A percentile compares a stretch with the other conserved stretches of the same genome.
phyloP scores from a whole-genome alignment of 92 coral and sea anemone genomes.

The Palythoa caribaeorum region DNA sequence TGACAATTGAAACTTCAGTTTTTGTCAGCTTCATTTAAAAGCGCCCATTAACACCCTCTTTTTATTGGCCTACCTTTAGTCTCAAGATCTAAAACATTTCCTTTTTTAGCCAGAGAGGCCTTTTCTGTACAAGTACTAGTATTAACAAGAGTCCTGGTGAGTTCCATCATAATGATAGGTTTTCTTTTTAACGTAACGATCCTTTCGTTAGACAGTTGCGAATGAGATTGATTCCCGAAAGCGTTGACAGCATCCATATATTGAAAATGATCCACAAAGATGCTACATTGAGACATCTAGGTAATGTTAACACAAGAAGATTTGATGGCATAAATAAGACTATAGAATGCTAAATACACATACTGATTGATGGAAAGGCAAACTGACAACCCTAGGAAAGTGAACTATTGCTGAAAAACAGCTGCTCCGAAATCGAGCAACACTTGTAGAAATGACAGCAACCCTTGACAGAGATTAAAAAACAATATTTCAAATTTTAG shows the following conservation, averaged over 20 bases:
- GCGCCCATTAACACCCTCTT: slow-evolving; percentile 32
- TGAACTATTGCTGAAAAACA: slow-evolving; percentile 58
- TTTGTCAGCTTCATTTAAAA: neutral
- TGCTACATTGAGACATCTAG: slow-evolving; percentile 71
- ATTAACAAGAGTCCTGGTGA: slow-evolving; percentile 20
- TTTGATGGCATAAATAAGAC: slow-evolving; percentile 70
- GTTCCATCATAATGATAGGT: slow-evolving; percentile 10
- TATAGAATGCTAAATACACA: slow-evolving; percentile 95
- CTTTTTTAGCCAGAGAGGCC: neutral
- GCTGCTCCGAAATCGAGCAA: slow-evolving; percentile 49
- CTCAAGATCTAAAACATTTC: slow-evolving; percentile 19
- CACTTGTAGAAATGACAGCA: slow-evolving; percentile 46
- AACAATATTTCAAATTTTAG: slow-evolving; percentile 26
- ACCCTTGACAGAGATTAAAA: slow-evolving; percentile 28
- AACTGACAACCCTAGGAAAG: slow-evolving; percentile 85
- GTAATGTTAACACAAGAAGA: slow-evolving; percentile 78
- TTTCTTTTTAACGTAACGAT: neutral
- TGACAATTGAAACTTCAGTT: slow-evolving; percentile 39
- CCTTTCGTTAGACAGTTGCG: slow-evolving; percentile 40
- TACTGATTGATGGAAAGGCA: slow-evolving; percentile 69
- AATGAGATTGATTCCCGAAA: slow-evolving; percentile 13
- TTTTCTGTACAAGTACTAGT: slow-evolving; percentile 27
- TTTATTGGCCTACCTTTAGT: slow-evolving; percentile 41
- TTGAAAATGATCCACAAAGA: slow-evolving; percentile 65
- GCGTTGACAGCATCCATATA: slow-evolving; percentile 47